These are phyloP conservation scores for Lutra lutra DNA, from an alignment of 2,797 vertebrate genomes.

Conservation along the genomic window DNA sequence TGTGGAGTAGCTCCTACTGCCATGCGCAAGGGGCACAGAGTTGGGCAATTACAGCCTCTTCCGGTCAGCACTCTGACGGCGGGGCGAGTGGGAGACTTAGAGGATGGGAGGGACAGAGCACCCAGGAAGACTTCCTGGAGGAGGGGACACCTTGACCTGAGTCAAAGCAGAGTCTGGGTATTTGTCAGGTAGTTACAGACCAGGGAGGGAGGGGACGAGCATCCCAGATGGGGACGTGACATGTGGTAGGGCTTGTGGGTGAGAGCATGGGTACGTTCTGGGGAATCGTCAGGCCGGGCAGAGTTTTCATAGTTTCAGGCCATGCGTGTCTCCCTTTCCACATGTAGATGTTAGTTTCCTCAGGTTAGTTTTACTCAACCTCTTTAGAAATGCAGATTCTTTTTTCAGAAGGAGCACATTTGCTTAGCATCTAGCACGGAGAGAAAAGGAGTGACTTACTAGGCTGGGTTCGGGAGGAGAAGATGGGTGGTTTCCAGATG, in stretches of 20 bases:
- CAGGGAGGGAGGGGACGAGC: background rate
- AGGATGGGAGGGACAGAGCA: background rate
- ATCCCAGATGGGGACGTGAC: background rate
- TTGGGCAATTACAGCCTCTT: rapidly evolving
- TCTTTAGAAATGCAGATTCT: background rate
- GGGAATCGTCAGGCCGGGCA: rapidly evolving
- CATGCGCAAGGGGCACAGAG: rapidly evolving
- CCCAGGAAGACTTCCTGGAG: background rate
- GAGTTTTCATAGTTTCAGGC: rapidly evolving
- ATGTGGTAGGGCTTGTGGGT: rapidly evolving
- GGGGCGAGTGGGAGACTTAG: background rate
- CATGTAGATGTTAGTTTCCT: background rate
- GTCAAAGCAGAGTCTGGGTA: background rate
- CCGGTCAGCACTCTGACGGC: too few species aligned
- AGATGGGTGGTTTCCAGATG: background rate
- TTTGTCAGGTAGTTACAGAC: background rate
- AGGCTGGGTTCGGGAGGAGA: rapidly evolving
- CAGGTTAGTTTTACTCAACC: background rate
- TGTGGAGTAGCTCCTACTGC: too few species aligned
- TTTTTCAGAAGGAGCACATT: too few species aligned
- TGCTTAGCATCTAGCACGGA: rapidly evolving
- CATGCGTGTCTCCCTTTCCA: rapidly evolving
- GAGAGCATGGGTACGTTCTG: rapidly evolving
- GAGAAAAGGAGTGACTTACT: background rate
- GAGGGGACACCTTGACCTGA: background rate